Evolutionary conservation across 2,113 vertebrate species (phyloP), one percentile per base, ranked within the genome.

Genomic region (Cathartes aura): DNA sequence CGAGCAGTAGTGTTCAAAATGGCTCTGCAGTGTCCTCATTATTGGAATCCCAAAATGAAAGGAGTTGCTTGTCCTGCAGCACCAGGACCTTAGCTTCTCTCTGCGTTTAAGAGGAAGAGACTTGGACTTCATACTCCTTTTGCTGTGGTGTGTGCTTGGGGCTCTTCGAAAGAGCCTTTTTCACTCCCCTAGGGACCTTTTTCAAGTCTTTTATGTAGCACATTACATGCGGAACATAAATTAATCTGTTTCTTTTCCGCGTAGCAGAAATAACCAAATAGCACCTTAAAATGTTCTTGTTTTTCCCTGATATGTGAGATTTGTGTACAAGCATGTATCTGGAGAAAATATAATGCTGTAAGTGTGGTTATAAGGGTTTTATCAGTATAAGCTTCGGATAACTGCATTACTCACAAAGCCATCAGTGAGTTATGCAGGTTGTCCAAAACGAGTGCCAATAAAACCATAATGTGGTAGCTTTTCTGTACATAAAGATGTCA

Each of bases 401-500:
- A 87, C 88, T 92, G 88, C 85, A 76, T 96, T 96, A 94, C 62
- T 95, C 88, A 94, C 90, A 94, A 86, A 97, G 58, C 88, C 66
- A 80, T 94, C 85, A 88, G 93, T 95, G 94, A 95, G 91, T 93
- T 96, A 97, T 76, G 70, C 97, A 90, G 94, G 95, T 97, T 97
- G 95, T 97, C 94, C 96, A 97, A 91, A 97, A 97, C 0, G 82
- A 97, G 97, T 97, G 94, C 93, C 94, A 96, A 97, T 97, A 96
- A 97, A 97, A 96, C 91, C 91, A 95, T 96, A 97, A 97, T 95
- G 91, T 91, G 94, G 97, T 96, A 95, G 95, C 96, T 96, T 97
- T 97, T 97, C 97, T 96, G 91, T 95, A 93, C 94, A 97, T 97
- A 97, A 97, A 97, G 93, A 95, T 97, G 97, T 97, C 96, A 94